Evolutionary conservation across 2,113 vertebrate genomes (phyloP).

Genomic region (Otis tarda): DNA sequence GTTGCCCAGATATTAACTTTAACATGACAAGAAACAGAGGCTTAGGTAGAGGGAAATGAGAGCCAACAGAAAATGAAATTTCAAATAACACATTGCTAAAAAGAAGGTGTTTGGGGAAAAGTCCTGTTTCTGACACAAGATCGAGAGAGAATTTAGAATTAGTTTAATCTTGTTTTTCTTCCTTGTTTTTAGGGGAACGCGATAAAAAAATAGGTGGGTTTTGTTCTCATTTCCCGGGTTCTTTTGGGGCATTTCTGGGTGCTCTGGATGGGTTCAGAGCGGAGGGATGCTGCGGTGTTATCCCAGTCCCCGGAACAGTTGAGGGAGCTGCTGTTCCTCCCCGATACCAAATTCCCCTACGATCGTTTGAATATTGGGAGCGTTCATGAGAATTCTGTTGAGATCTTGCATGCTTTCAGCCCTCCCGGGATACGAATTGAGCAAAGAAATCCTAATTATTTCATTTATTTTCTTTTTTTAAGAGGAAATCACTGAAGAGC

Average conservation of each 20-base stretch:
- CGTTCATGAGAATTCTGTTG: neutral
- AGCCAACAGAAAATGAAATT: too few species aligned
- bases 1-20: too few species aligned
- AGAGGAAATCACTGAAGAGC: neutral
- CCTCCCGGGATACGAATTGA: neutral
- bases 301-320: rapidly evolving
- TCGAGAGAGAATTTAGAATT: neutral
- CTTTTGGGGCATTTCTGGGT: neutral
- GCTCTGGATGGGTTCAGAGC: neutral
- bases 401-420: neutral
- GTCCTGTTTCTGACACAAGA: too few species aligned
- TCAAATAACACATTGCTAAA: too few species aligned
- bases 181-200: neutral
- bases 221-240: neutral
- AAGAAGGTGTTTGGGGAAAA: too few species aligned
- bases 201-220: neutral
- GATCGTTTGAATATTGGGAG: too few species aligned
- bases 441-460: neutral
- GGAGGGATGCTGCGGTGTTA: too few species aligned
- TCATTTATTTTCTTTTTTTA: neutral
- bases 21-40: too few species aligned
- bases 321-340: neutral
- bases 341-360: neutral
- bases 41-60: too few species aligned
- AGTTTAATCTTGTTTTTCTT: neutral